Percentiles rank a stretch among this genome's conserved stretches.
Conservation (phyloP, 2,797 vertebrate genomes). For the Neomorphus geoffroyi region DNA sequence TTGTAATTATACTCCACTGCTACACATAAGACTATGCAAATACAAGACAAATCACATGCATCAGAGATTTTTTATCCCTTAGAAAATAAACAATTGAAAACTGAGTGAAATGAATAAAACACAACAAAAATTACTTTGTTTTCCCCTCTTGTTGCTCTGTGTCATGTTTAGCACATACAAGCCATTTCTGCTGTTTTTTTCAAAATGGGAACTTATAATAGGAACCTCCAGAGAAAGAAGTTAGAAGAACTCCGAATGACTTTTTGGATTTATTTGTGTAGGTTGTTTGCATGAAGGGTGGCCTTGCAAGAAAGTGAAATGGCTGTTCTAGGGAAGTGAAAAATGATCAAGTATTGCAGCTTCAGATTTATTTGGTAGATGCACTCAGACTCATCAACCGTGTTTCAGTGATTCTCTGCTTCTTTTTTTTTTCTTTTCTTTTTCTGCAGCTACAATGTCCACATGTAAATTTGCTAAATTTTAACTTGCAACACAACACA, state of each 20-base stretch:
- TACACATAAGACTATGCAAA: neutral
- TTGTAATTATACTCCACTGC: neutral
- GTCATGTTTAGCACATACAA: neutral
- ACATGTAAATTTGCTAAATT: neutral
- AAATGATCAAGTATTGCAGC: neutral
- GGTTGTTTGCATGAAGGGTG: neutral
- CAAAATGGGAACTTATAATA: neutral
- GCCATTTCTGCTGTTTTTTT: neutral
- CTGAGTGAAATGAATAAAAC: neutral
- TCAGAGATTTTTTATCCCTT: neutral
- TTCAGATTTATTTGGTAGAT: conserved; percentile 42
- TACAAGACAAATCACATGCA: neutral
- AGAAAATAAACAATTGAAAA: neutral
- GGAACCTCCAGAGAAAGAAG: neutral
- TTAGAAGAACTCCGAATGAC: neutral
- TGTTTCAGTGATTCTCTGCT: neutral
- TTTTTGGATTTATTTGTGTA: conserved; percentile 11
- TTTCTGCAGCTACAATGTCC: neutral
- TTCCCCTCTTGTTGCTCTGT: neutral
- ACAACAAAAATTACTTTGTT: neutral
- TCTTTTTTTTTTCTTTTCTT: neutral
- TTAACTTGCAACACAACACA: neutral
- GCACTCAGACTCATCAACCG: neutral
- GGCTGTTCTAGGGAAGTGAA: neutral
- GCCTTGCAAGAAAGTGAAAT: conserved; percentile 5